A percentile compares a stretch with the other conserved stretches of the same genome.
These are phyloP conservation scores for Budorcas taxicolor DNA, from an alignment of 2,113 vertebrate species.

Conservation along the genomic window DNA sequence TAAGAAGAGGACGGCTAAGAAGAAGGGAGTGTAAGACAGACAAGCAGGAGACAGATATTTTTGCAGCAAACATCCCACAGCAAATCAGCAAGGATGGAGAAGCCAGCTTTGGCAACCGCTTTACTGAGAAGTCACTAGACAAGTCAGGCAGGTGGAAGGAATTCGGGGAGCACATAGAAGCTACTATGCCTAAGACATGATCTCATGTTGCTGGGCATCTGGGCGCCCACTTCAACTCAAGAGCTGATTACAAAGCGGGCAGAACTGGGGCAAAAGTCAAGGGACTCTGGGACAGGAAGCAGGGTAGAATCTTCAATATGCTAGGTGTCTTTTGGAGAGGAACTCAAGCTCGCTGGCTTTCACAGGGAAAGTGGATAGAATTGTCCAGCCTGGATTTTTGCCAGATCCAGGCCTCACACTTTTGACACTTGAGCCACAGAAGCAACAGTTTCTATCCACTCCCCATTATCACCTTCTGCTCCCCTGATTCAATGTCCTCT, in stretches of 20 bases:
- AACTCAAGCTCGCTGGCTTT: not conserved
- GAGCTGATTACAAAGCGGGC: not conserved
- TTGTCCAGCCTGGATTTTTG: not conserved
- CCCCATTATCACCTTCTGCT: not conserved
- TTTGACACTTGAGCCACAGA: not conserved
- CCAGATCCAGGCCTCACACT: not conserved
- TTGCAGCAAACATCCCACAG: constrained; percentile 55
- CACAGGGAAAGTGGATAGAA: not conserved
- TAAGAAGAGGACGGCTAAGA: not conserved
- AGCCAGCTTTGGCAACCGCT: constrained; percentile 48
- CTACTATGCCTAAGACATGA: constrained; percentile 67
- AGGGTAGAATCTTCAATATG: not conserved
- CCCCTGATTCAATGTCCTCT: not conserved
- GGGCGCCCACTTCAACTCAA: constrained; percentile 31
- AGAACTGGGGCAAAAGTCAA: constrained; percentile 34
- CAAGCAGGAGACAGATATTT: constrained; percentile 52
- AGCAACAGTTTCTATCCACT: not conserved
- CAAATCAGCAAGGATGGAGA: constrained; percentile 24
- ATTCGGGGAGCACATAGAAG: constrained; percentile 57
- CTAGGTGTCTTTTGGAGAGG: not conserved
- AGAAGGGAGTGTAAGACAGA: constrained; percentile 26
- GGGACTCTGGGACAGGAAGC: not conserved
- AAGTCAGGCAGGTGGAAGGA: constrained; percentile 68
- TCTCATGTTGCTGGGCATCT: constrained; percentile 50
- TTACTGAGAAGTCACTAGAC: constrained; percentile 59